These are phyloP conservation scores for Agrochola lota DNA, from an alignment of 2,888 invertebrate species.

Conservation along the genomic window DNA sequence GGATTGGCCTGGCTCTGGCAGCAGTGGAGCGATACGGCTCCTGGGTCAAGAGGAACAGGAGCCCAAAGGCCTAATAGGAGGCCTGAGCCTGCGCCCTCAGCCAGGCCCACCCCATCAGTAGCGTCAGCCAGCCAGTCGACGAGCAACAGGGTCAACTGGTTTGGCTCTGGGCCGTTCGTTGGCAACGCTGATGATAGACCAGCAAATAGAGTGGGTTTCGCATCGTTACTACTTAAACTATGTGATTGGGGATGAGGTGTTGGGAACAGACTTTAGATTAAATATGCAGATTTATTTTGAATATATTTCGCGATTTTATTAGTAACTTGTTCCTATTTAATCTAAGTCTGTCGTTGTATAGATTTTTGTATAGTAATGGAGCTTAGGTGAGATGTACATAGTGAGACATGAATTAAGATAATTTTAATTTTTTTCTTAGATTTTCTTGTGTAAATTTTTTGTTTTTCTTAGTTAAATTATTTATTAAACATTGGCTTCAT, in stretches of 20 bases:
- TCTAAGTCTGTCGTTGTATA: constrained; percentile 81
- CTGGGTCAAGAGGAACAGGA: constrained; percentile 76
- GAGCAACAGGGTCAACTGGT: constrained; percentile 84
- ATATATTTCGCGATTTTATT: constrained; percentile 55
- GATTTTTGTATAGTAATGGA: constrained; percentile 71
- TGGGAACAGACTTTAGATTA: constrained; percentile 83
- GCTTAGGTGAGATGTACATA: constrained; percentile 76
- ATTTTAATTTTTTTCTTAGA: constrained; percentile 66
- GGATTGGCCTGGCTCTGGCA: constrained; percentile 91
- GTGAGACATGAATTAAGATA: constrained; percentile 68
- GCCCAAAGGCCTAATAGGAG: constrained; percentile 74
- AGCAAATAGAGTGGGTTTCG: constrained; percentile 89
- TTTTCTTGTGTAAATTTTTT: constrained; percentile 67
- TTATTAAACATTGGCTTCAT: constrained; percentile 80
- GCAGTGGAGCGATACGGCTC: constrained; percentile 90
- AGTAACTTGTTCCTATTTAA: constrained; percentile 82
- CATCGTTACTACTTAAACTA: constrained; percentile 86
- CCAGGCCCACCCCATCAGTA: constrained; percentile 74
- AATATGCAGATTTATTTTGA: constrained; percentile 72
- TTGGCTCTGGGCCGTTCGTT: constrained; percentile 88
- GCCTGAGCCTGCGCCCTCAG: constrained; percentile 75
- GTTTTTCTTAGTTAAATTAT: constrained; percentile 77
- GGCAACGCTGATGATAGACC: constrained; percentile 87
- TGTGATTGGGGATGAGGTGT: constrained; percentile 88
- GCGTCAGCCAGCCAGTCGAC: constrained; percentile 75